A percentile compares a stretch with the other conserved stretches of the same genome.
Evolutionary conservation across 2,888 invertebrate species (phyloP).

Genomic region (Orchestes rusci): DNA sequence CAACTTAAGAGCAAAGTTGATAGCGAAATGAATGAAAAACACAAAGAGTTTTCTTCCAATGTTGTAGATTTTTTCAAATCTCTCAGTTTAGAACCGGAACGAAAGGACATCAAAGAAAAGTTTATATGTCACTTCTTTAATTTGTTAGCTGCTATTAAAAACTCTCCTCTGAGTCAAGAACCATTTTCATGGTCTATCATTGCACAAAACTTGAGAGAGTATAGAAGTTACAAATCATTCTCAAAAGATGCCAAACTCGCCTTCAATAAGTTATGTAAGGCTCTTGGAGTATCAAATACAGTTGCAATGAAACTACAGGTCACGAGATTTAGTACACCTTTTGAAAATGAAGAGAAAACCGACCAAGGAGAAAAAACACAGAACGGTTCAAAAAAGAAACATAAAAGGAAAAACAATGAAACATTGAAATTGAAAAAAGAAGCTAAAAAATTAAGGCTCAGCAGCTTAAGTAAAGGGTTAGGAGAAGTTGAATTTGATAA

Average conservation of each 20-base stretch:
- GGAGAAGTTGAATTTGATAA: constrained; percentile 10
- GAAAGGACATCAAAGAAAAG: constrained; percentile 50
- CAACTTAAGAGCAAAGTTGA: constrained; percentile 35
- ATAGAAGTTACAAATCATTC: constrained; percentile 39
- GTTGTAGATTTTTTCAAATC: constrained; percentile 42
- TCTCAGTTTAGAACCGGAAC: constrained; percentile 36
- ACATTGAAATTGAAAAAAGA: constrained; percentile 46
- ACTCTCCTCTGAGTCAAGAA: constrained; percentile 35
- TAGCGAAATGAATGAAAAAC: constrained; percentile 41
- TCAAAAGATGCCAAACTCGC: constrained; percentile 44
- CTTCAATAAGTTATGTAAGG: constrained; percentile 44
- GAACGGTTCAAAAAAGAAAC: constrained; percentile 38
- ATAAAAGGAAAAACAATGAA: constrained; percentile 32
- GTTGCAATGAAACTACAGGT: constrained; percentile 33
- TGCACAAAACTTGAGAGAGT: constrained; percentile 38
- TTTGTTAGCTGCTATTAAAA: constrained; percentile 48
- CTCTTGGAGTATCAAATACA: constrained; percentile 40
- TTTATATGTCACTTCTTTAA: constrained; percentile 51
- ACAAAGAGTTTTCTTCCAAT: constrained; percentile 45
- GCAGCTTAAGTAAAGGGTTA: constrained; percentile 45
- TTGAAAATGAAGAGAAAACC: constrained; percentile 25
- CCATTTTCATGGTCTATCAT: constrained; percentile 43
- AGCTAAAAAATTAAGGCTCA: constrained; percentile 42
- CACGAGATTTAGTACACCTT: constrained; percentile 31
- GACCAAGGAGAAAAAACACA: constrained; percentile 29